phyloP scores from a whole-genome alignment of 2,113 vertebrate species.

The Cynocephalus volans region DNA sequence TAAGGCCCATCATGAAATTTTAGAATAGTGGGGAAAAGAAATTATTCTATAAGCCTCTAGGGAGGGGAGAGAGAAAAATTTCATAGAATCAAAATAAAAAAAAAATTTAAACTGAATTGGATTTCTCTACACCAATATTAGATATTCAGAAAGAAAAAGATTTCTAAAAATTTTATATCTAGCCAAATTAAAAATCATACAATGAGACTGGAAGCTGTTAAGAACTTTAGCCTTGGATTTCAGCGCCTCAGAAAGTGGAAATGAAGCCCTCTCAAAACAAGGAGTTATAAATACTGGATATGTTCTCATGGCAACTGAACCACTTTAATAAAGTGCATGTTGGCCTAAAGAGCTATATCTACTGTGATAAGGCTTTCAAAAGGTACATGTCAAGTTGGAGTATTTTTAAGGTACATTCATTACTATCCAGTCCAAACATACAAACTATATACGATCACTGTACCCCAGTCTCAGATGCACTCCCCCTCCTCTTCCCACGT shows the following conservation, averaged over 20 bases:
- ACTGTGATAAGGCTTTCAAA: conserved; percentile 73
- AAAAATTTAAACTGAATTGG: background rate
- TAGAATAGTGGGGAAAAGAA: background rate
- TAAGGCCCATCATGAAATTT: background rate
- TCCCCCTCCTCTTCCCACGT: background rate
- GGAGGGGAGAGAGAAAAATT: background rate
- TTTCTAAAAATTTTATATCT: conserved; percentile 20
- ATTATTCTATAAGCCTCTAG: background rate
- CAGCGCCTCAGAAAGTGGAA: conserved; percentile 59
- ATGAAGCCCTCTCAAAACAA: conserved; percentile 75
- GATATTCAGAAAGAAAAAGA: background rate
- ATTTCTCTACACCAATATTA: background rate
- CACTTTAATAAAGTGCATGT: conserved; percentile 81
- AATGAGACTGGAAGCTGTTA: conserved; percentile 40
- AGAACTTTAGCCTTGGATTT: conserved; percentile 78
- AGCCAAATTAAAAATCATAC: conserved; percentile 34
- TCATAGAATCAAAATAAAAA: conserved; percentile 19
- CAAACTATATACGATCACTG: background rate
- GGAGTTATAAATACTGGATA: conserved; percentile 70
- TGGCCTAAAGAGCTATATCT: conserved; percentile 83
- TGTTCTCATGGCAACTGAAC: conserved; percentile 77
- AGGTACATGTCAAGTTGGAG: conserved; percentile 74
- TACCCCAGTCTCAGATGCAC: background rate
- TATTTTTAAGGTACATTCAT: conserved; percentile 70
- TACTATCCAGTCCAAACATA: conserved; percentile 28